Evolutionary conservation across 2,797 vertebrate genomes (phyloP), one percentile per base, ranked within the genome.

Genomic region (Centropyge bicolor): DNA sequence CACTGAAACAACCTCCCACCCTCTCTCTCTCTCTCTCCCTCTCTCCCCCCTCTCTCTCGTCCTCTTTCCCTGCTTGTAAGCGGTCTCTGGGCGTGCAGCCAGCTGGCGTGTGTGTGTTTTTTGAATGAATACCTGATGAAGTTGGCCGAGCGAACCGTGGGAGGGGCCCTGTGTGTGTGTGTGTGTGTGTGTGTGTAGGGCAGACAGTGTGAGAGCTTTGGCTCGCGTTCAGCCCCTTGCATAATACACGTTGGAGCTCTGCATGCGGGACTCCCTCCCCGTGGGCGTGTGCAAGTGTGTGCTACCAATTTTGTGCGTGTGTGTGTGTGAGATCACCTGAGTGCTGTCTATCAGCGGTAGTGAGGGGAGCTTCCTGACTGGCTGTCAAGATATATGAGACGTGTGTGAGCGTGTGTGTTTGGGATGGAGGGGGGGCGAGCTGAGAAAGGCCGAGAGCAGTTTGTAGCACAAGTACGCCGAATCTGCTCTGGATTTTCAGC

Each of bases 61-160:
- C 77, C 90, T 88, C 90, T 88, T 86, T 93, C 78, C 84, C 87
- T 92, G 92, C 76, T 93, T 88, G 84, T 90, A 83, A 92, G 84
- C 93, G 82, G 83, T 90, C 91, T 88, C 55, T 87, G 93, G 94
- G 95, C 94, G 77, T 74, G 79, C 88, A 90, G 95, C 96, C 95
- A 95, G 91, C 84, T 93, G 94, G 89, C 90, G 85, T 92, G 92
- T 91, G 91, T 93, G 88, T 88, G 91, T 93, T 94, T 95, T 95
- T 94, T 97, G 96, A 97, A 97, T 97, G 96, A 97, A 96, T 96
- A 96, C 96, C 96, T 97, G 96, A 97, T 97, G 94, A 95, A 95
- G 94, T 96, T 96, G 95, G 95, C 95, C 93, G 93, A 92, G 90
- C 73, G 91, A 93, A 92, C 86, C 61, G 88, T 87, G 89, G 83